Conservation (phyloP, 2,797 vertebrate species). For the Tachyglossus aculeatus region DNA sequence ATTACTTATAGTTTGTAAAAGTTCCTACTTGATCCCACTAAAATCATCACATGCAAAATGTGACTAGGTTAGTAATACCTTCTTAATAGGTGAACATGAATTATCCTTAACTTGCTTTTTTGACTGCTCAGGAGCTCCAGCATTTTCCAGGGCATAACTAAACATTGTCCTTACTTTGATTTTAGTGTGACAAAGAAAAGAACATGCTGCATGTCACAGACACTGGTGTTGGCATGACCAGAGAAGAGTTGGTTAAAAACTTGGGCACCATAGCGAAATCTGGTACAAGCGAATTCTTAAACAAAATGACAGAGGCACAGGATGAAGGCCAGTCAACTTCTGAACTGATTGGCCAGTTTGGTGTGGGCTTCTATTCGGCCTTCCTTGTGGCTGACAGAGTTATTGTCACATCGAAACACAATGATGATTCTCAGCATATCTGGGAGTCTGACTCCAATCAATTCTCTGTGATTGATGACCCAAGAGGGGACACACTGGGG, state of each 20-base stretch:
- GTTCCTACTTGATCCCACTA: too few species aligned
- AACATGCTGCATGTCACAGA: constrained; percentile 98
- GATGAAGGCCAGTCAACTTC: constrained; percentile 92
- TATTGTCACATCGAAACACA: constrained; percentile 97
- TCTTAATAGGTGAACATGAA: too few species aligned
- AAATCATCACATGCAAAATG: too few species aligned
- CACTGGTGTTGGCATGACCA: constrained; percentile 97
- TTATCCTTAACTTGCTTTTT: too few species aligned
- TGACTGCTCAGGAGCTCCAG: too few species aligned
- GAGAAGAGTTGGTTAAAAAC: constrained; percentile 94
- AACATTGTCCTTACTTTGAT: constrained; percentile 15
- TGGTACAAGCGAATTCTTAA: constrained; percentile 97
- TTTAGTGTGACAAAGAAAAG: constrained; percentile 96
- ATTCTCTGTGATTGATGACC: constrained; percentile 93
- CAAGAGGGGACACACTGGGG: constrained; percentile 91
- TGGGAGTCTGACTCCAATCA: constrained; percentile 98
- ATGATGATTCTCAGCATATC: constrained; percentile 95
- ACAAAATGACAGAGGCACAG: constrained; percentile 91
- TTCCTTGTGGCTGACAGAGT: constrained; percentile 98
- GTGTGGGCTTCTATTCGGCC: constrained; percentile 97
- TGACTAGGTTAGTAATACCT: too few species aligned
- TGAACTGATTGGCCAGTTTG: constrained; percentile 97
- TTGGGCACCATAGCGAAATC: constrained; percentile 98
- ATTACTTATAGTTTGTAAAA: too few species aligned
- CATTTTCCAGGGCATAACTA: too few species aligned